Percentiles rank a stretch among this genome's conserved stretches.
Evolutionary conservation across 2,888 invertebrate species (phyloP).

Genomic region (Synergus japonicus): DNA sequence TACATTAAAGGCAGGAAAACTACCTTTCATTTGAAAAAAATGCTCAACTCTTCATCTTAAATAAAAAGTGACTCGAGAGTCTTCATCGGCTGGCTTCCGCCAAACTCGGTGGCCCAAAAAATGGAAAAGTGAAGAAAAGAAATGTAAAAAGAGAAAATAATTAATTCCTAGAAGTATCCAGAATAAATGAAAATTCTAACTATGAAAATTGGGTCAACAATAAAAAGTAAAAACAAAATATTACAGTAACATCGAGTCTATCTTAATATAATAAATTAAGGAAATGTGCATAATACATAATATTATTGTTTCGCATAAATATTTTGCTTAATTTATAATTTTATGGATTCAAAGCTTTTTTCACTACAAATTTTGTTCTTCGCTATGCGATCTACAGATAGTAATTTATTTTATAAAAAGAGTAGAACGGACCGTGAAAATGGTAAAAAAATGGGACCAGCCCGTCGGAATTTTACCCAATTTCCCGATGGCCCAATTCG

Average conservation of each 20-base stretch:
- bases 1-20: background rate
- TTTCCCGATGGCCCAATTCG: background rate
- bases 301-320: background rate
- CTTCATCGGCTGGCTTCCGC: constrained; percentile 21
- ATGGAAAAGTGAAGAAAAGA: background rate
- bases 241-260: background rate
- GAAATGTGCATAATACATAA: background rate
- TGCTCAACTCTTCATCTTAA: constrained; percentile 18
- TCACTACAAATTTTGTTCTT: background rate
- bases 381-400: background rate
- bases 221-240: background rate
- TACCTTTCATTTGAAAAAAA: constrained; percentile 18
- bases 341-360: background rate
- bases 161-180: background rate
- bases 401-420: background rate
- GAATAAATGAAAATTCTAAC: background rate
- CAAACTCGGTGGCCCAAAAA: constrained; percentile 2
- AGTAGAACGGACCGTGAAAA: background rate
- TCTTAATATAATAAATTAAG: background rate
- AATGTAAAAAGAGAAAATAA: background rate
- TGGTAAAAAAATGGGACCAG: background rate
- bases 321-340: background rate
- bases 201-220: background rate
- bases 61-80: constrained; percentile 19
- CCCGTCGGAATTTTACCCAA: background rate